Evolutionary conservation across 2,113 vertebrate genomes (phyloP).

Genomic region (Malaclemys terrapin): DNA sequence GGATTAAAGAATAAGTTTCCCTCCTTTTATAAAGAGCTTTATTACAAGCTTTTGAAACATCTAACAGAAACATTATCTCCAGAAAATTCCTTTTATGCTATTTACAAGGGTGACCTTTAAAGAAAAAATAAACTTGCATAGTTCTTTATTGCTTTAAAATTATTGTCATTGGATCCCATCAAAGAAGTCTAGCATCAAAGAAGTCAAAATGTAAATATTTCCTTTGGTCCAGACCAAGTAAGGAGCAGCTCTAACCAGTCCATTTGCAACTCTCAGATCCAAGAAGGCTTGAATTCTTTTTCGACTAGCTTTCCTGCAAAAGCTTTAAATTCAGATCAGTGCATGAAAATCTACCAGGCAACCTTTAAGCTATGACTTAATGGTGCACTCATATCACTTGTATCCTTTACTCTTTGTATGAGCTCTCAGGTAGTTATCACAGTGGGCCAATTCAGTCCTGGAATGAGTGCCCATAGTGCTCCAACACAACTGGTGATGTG

Average conservation of each 20-base stretch:
- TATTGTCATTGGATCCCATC: not conserved
- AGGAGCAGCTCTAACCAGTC: not conserved
- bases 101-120: conserved; percentile 28
- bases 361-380: not conserved
- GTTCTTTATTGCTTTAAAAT: not conserved
- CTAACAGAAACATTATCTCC: conserved; percentile 15
- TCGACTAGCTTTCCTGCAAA: not conserved
- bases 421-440: accelerated
- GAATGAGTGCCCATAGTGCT: not conserved
- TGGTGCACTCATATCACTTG: not conserved
- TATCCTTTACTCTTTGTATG: not conserved
- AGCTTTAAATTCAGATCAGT: not conserved
- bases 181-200: not conserved
- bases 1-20: not conserved
- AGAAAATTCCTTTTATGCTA: conserved; percentile 30
- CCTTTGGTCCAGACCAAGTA: not conserved
- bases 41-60: not conserved
- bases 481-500: not conserved
- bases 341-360: not conserved
- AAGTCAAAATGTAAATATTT: not conserved
- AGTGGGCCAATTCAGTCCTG: accelerated
- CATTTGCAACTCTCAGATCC: not conserved
- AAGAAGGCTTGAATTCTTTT: not conserved
- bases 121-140: conserved; percentile 10
- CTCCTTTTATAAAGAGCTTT: conserved; percentile 13